Base-by-base conservation (phyloP, 2,113 vertebrate species). In the Bufo bufo region DNA sequence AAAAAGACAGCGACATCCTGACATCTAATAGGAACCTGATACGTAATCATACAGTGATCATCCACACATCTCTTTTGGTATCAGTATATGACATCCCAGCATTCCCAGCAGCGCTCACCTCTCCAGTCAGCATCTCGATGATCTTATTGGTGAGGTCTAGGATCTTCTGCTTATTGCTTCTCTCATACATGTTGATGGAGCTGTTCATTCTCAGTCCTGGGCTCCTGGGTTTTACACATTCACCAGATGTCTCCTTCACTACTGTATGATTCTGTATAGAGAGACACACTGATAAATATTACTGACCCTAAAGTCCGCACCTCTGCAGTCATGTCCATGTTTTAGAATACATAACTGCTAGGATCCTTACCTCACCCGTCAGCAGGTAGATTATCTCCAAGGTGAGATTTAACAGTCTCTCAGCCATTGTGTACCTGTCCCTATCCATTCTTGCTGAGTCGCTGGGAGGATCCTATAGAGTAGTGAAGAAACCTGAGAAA, bases 351-450 rank as follows among this genome's bases (percentile, higher is more conserved):
- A 66, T 66, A 66, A 66, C 0, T 14, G 7, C 63, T 0, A 7
- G 47, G n/a, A 50, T 23, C 47, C 82, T 56, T 33, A 84, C 82
- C 82, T 84, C 82, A 17, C 82, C 82, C 33, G 82, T 84, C 49
- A 84, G 82, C 63, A 84, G 50, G 49, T 84, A 54, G 82, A 84
- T 69, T 4, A 84, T 72, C 20, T 84, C 82, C 65, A 84, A 59
- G 33, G 82, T 84, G 65, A 84, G 82, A 72, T 84, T 43, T 66
- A 84, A 4, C 13, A 84, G n/a, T 52, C 47, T 71, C 49, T 71
- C 65, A 2, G 49, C 33, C 50, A 20, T 52, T 33, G 11, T 13
- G 65, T 33, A 12, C 82, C 52, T 12, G 50, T 84, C 63, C 23
- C 23, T 69, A 23, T 69, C 65, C 82, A 45, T 84, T 11, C 65